These are phyloP conservation scores for Drosophila bocki DNA, from an alignment of 1,140 invertebrate genomes.

Conservation along the genomic window DNA sequence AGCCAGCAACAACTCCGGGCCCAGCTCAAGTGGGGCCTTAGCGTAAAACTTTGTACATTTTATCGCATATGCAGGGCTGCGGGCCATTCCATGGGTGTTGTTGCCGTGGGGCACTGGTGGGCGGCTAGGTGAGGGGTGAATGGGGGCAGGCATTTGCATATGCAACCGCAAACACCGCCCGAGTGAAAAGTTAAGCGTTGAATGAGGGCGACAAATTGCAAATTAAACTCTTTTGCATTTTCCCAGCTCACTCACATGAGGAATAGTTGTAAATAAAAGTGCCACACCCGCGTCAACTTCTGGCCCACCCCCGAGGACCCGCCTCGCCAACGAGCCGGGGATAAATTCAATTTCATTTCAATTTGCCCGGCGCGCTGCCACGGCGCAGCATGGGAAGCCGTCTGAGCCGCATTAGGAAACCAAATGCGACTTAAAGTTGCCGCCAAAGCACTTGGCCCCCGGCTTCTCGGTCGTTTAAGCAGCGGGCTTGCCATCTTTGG, in stretches of 20 bases:
- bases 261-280: slow-evolving; percentile 81
- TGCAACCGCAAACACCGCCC: slow-evolving; percentile 70
- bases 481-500: slow-evolving; percentile 51
- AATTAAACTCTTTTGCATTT: slow-evolving; percentile 83
- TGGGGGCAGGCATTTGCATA: slow-evolving; percentile 70
- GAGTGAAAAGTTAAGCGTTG: slow-evolving; percentile 79
- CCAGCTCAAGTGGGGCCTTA: slow-evolving; percentile 71
- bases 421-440: slow-evolving; percentile 61
- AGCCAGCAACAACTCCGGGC: slow-evolving; percentile 58
- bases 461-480: slow-evolving; percentile 57
- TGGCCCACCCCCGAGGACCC: neutral
- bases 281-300: slow-evolving; percentile 65
- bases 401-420: slow-evolving; percentile 57
- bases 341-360: slow-evolving; percentile 76
- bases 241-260: slow-evolving; percentile 60
- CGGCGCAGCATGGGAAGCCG: slow-evolving; percentile 21
- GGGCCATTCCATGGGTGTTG: slow-evolving; percentile 15
- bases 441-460: slow-evolving; percentile 22
- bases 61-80: slow-evolving; percentile 63
- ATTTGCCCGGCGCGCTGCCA: slow-evolving; percentile 47
- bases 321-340: neutral
- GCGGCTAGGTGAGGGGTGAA: neutral
- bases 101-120: neutral
- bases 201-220: slow-evolving; percentile 83
- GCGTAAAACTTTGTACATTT: slow-evolving; percentile 77